A percentile compares a stretch with the other conserved stretches of the same genome.
These are phyloP conservation scores for Chydorus sphaericus DNA, from an alignment of 2,888 invertebrate species.

Conservation along the genomic window DNA sequence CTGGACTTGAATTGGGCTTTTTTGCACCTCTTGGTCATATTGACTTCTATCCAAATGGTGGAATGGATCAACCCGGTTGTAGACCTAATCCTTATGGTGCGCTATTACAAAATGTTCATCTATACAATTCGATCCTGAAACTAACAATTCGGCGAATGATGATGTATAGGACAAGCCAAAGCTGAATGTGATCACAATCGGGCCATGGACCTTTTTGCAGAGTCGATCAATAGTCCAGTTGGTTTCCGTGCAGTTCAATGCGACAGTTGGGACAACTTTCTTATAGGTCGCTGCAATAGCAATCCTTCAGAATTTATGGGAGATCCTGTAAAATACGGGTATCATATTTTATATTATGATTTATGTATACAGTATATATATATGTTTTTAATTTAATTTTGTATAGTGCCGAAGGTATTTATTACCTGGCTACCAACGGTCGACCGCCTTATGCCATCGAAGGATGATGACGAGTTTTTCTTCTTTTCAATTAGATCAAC, in stretches of 20 bases:
- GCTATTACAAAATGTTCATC: no score
- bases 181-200: conserved; percentile 2
- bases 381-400: no score
- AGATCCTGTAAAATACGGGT: no score
- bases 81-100: background rate
- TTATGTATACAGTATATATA: no score
- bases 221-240: conserved; percentile 5
- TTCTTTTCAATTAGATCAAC: no score
- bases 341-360: no score
- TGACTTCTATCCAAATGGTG: conserved; percentile 62
- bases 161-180: background rate
- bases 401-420: background rate
- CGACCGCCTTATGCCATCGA: background rate
- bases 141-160: no score
- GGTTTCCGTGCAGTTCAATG: conserved; percentile 9
- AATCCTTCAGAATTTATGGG: background rate
- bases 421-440: background rate
- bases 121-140: no score
- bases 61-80: conserved; percentile 44
- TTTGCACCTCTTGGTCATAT: conserved; percentile 45
- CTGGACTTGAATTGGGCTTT: conserved; percentile 48
- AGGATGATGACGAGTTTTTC: no score
- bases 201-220: background rate
- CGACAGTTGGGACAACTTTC: background rate
- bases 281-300: background rate